Evolutionary conservation across 2,888 invertebrate species (phyloP), one percentile per base, ranked within the genome.

Genomic region (Linhomoeus sp.): DNA sequence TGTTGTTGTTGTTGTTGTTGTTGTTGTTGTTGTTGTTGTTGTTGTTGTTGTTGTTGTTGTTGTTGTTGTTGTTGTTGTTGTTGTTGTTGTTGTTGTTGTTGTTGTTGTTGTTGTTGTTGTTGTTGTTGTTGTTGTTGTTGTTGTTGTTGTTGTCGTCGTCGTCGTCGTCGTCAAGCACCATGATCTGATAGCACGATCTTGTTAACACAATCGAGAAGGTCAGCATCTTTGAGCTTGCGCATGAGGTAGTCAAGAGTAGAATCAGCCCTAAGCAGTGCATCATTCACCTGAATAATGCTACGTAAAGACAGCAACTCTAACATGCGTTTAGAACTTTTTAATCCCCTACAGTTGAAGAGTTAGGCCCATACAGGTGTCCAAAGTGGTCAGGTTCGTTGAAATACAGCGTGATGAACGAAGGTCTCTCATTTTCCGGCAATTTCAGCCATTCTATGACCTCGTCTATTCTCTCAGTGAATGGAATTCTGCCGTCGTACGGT

Each of bases 281-380:
- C 59, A 43, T 59, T 54, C 7, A 64, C 56, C 66, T 65, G 45
- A 43, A 20, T 3, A 12, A 19, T n/a, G n/a, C n/a, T n/a, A n/a
- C n/a, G n/a, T n/a, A n/a, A n/a, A n/a, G n/a, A n/a, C n/a, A n/a
- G n/a, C n/a, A n/a, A n/a, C n/a, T n/a, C n/a, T n/a, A n/a, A n/a
- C n/a, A n/a, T n/a, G n/a, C n/a, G n/a, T n/a, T n/a, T n/a, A n/a
- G n/a, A n/a, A n/a, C n/a, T n/a, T n/a, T n/a, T n/a, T n/a, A n/a
- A n/a, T n/a, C n/a, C n/a, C n/a, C n/a, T n/a, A n/a, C n/a, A n/a
- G n/a, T n/a, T n/a, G n/a, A n/a, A n/a, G n/a, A n/a, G n/a, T n/a
- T n/a, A n/a, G n/a, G 56, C 2, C 58, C 58, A 35, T 50, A 47
- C 0, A 48, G 49, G 45, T 59, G 58, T 23, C 54, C 59, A 9